phyloP scores from a whole-genome alignment of 2,888 invertebrate species.

The Andrena praecox region DNA sequence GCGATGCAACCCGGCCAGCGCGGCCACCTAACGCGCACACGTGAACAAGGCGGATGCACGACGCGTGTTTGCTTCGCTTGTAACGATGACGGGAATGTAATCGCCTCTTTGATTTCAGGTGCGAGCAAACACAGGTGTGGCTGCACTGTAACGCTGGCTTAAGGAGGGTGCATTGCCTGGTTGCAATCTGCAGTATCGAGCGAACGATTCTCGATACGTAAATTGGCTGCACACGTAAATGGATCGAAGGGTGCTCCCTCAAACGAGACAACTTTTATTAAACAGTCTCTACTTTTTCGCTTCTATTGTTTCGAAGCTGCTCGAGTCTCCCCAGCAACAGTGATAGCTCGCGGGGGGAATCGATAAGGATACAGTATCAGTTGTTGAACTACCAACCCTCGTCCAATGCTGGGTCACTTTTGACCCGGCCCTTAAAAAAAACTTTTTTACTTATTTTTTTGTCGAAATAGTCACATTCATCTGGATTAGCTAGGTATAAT shows the following conservation, averaged over 20 bases:
- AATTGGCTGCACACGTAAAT: constrained; percentile 21
- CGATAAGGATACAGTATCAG: no score
- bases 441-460: no score
- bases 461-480: no score
- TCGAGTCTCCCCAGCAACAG: no score
- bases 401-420: no score
- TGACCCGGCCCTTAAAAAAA: no score
- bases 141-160: constrained; percentile 15
- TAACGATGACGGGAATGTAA: constrained; percentile 45
- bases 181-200: constrained; percentile 13
- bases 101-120: constrained; percentile 80
- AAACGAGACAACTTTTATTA: no score
- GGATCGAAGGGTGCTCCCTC: not conserved
- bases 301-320: not conserved
- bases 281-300: not conserved
- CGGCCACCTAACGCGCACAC: constrained; percentile 34
- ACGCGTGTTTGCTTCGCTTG: constrained; percentile 32
- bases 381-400: no score
- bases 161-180: constrained; percentile 30
- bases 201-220: constrained; percentile 17
- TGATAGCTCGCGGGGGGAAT: no score
- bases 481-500: no score
- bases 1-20: not conserved
- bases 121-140: constrained; percentile 84
- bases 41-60: constrained; percentile 46